These are phyloP conservation scores for Schizothorax lantsangensis DNA, from an alignment of 2,797 vertebrate genomes.

Conservation along the genomic window DNA sequence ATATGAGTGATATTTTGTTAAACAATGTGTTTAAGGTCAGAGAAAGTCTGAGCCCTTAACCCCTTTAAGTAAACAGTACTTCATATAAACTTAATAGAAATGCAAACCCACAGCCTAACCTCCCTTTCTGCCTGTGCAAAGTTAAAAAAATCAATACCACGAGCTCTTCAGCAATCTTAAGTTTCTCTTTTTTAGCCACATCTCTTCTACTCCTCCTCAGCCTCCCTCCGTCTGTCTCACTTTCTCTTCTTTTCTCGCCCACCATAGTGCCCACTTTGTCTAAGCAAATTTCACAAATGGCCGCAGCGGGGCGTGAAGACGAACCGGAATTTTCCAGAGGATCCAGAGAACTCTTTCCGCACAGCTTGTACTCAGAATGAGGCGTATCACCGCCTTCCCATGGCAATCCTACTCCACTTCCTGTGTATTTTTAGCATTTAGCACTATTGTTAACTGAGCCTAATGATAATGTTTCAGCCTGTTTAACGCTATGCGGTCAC, in stretches of 20 bases:
- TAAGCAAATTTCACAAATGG: slow-evolving; percentile 57
- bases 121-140: neutral
- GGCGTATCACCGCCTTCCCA: slow-evolving; percentile 22
- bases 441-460: slow-evolving; percentile 36
- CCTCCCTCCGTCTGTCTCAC: slow-evolving; percentile 24
- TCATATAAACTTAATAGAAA: neutral
- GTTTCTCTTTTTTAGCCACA: slow-evolving; percentile 29
- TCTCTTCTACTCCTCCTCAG: slow-evolving; percentile 18
- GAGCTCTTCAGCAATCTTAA: neutral
- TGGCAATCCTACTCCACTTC: slow-evolving; percentile 39
- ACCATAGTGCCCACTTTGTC: slow-evolving; percentile 31
- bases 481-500: slow-evolving; percentile 44
- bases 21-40: neutral
- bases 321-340: slow-evolving; percentile 33
- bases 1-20: neutral
- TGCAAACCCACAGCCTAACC: neutral
- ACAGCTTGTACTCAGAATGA: slow-evolving; percentile 44
- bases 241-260: slow-evolving; percentile 37
- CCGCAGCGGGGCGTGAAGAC: slow-evolving; percentile 54
- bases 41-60: neutral
- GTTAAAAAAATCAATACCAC: slow-evolving; percentile 14
- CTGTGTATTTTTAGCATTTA: slow-evolving; percentile 51
- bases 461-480: slow-evolving; percentile 41
- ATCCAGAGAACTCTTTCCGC: slow-evolving; percentile 33
- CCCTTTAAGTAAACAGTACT: neutral